Percentiles rank a stretch among this genome's conserved stretches.
Evolutionary conservation across 2,113 vertebrate genomes (phyloP).

Genomic region (Aptenodytes forsteri): DNA sequence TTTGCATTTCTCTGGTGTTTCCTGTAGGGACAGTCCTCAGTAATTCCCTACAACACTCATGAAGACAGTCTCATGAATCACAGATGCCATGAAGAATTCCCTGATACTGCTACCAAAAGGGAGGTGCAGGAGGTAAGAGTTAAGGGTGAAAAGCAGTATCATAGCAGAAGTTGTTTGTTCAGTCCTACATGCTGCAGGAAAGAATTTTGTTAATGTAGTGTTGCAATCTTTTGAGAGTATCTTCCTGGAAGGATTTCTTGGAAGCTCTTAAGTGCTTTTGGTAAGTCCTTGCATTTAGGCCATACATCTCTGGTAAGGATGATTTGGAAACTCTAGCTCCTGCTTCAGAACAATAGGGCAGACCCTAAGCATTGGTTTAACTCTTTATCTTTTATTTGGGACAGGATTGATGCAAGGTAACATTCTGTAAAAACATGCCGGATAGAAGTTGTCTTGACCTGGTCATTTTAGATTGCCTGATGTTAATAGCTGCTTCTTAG

Average conservation of each 20-base stretch:
- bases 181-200: background rate
- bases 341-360: background rate
- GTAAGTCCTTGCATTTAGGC: background rate
- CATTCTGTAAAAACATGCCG: background rate
- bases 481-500: background rate
- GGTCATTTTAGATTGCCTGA: background rate
- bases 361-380: background rate
- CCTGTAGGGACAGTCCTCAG: background rate
- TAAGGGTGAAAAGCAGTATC: background rate
- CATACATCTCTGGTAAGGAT: background rate
- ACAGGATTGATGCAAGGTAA: background rate
- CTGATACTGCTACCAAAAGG: background rate
- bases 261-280: background rate
- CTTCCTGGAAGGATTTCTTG: background rate
- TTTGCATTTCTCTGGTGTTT: background rate
- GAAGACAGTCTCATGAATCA: constrained; percentile 10
- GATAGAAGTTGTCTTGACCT: background rate
- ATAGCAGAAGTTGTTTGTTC: background rate
- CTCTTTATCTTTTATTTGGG: background rate
- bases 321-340: background rate
- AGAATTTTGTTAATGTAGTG: background rate
- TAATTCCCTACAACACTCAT: background rate
- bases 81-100: constrained; percentile 33
- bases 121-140: background rate
- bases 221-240: background rate